These are phyloP conservation scores for Tachystola acroxantha DNA, from an alignment of 2,888 invertebrate genomes.

Conservation along the genomic window DNA sequence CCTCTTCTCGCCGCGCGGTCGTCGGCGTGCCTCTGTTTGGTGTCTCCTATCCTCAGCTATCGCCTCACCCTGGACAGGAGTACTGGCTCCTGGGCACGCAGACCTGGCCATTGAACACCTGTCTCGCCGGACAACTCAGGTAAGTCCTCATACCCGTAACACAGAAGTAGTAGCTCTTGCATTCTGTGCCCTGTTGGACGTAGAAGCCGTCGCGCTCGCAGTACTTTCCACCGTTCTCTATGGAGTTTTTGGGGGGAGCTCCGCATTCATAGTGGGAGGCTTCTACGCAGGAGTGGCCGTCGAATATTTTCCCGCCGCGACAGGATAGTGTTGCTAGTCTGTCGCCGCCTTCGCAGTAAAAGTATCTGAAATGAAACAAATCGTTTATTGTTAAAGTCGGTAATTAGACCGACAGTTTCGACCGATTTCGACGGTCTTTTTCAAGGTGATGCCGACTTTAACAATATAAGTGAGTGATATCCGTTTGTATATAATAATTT, in stretches of 20 bases:
- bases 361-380: constrained; percentile 56
- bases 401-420: no score
- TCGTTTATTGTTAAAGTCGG: neutral
- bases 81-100: constrained; percentile 68
- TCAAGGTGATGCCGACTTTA: no score
- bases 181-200: constrained; percentile 64
- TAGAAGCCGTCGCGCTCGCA: constrained; percentile 77
- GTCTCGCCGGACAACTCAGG: constrained; percentile 61
- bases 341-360: constrained; percentile 77
- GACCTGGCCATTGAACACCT: constrained; percentile 77
- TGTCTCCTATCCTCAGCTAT: constrained; percentile 10
- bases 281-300: constrained; percentile 76
- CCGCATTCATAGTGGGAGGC: constrained; percentile 61
- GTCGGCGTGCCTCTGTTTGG: constrained; percentile 8
- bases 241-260: constrained; percentile 29
- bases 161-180: constrained; percentile 78
- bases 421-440: no score
- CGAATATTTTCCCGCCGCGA: constrained; percentile 76
- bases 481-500: no score
- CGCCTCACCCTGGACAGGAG: constrained; percentile 63
- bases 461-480: no score
- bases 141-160: constrained; percentile 70
- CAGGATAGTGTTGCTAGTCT: constrained; percentile 75
- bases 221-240: constrained; percentile 36
- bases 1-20: neutral